Conservation (phyloP, 2,888 invertebrate genomes). For the Bugulina stolonifera region DNA sequence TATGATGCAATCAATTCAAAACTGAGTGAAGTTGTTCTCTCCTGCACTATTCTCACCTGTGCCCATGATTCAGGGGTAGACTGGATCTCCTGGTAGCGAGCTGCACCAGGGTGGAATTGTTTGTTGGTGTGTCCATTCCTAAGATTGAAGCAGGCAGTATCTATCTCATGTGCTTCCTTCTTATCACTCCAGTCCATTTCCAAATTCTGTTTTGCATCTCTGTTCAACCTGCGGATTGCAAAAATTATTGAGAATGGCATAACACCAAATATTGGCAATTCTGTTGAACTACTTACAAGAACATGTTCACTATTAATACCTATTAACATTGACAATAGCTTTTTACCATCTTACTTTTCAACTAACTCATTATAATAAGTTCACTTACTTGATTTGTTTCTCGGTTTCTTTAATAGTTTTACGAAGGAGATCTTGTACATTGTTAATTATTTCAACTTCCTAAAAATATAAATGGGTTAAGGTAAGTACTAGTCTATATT, state of each 20-base stretch:
- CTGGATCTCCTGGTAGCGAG: slow-evolving; percentile 73
- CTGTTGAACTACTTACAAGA: too few species aligned
- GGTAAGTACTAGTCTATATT: neutral
- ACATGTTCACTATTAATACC: too few species aligned
- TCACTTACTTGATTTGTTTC: slow-evolving; percentile 50
- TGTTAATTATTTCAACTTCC: slow-evolving; percentile 54
- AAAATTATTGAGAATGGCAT: too few species aligned
- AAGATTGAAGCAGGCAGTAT: slow-evolving; percentile 64
- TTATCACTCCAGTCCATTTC: slow-evolving; percentile 92
- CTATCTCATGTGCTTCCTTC: slow-evolving; percentile 70
- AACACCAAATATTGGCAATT: too few species aligned
- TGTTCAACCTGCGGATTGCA: slow-evolving; percentile 59
- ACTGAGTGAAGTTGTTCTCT: too few species aligned
- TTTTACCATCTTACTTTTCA: too few species aligned
- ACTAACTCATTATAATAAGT: too few species aligned
- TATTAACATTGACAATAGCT: too few species aligned
- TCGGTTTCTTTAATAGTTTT: slow-evolving; percentile 52
- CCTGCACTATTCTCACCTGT: slow-evolving; percentile 37
- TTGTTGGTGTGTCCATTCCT: slow-evolving; percentile 64
- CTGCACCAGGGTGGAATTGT: slow-evolving; percentile 74
- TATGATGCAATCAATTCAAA: too few species aligned
- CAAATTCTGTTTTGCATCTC: slow-evolving; percentile 72
- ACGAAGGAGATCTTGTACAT: slow-evolving; percentile 52
- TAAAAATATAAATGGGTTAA: too few species aligned
- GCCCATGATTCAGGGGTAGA: slow-evolving; percentile 81